phyloP scores from a whole-genome alignment of 2,113 vertebrate genomes.

The Galeopterus variegatus region DNA sequence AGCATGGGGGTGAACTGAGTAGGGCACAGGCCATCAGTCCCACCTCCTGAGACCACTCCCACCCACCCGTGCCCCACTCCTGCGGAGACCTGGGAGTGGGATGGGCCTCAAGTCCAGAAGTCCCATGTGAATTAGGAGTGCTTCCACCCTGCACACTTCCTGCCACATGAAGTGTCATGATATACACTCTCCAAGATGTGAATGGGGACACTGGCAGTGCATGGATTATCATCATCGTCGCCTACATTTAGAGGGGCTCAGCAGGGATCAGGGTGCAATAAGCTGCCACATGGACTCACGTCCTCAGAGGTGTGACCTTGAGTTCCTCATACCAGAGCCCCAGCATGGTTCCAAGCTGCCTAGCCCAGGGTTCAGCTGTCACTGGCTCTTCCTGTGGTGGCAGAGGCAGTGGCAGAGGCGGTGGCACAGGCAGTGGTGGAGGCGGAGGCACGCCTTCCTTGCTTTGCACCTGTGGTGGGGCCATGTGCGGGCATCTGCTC shows the following conservation, averaged over 20 bases:
- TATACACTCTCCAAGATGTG: too few relatives aligned
- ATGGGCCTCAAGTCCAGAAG: neutral
- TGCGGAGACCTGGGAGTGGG: rapidly evolving
- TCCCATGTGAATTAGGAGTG: neutral
- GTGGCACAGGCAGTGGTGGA: too few relatives aligned
- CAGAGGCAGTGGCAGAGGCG: too few relatives aligned
- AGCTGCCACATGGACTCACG: neutral
- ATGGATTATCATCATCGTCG: neutral
- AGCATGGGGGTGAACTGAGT: too few relatives aligned
- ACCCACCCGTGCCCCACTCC: neutral
- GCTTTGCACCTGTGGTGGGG: too few relatives aligned
- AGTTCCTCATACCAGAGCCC: neutral
- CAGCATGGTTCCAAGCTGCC: too few relatives aligned
- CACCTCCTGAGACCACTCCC: neutral
- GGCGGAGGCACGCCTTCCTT: neutral
- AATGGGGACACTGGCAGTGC: rapidly evolving
- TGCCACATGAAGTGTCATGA: rapidly evolving
- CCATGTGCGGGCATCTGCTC: too few relatives aligned
- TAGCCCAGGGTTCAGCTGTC: neutral
- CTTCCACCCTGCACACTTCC: neutral
- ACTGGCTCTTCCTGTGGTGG: neutral
- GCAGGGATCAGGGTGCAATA: rapidly evolving
- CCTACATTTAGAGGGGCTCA: neutral
- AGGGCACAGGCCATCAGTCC: neutral
- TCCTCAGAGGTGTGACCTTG: neutral